phyloP scores from a whole-genome alignment of 1,140 invertebrate species.

The Sesamia nonagrioides region DNA sequence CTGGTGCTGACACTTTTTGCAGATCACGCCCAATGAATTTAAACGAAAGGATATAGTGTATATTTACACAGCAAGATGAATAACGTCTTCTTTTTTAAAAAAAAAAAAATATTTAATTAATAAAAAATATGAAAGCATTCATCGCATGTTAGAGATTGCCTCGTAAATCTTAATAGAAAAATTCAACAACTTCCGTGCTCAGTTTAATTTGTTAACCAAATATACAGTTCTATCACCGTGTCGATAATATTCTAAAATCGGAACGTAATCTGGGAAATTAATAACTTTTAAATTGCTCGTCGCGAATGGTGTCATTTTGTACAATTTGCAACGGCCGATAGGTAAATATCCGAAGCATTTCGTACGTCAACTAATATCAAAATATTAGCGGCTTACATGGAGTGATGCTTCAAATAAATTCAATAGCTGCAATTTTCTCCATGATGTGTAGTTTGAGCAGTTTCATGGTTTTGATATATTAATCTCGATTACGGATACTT shows the following conservation, averaged over 20 bases:
- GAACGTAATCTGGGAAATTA: not conserved
- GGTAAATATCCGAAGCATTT: slow-evolving; percentile 19
- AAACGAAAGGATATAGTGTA: slow-evolving; percentile 21
- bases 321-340: slow-evolving; percentile 45
- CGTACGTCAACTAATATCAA: slow-evolving; percentile 25
- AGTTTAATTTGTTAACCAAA: not conserved
- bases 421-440: slow-evolving; percentile 20
- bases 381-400: slow-evolving; percentile 10
- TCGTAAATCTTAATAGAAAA: slow-evolving; percentile 6
- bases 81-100: not conserved
- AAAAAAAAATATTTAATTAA: too few relatives aligned
- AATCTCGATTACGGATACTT: not conserved
- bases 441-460: slow-evolving; percentile 23
- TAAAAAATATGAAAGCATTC: slow-evolving; percentile 5
- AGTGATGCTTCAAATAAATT: slow-evolving; percentile 27
- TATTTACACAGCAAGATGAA: slow-evolving; percentile 6
- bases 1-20: slow-evolving; percentile 11
- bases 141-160: slow-evolving; percentile 27
- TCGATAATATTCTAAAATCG: not conserved
- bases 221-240: slow-evolving; percentile 5
- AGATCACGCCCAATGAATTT: not conserved
- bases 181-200: slow-evolving; percentile 25
- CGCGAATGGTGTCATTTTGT: slow-evolving; percentile 39
- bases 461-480: slow-evolving; percentile 17
- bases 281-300: slow-evolving; percentile 40